These are phyloP conservation scores for Globodera ellingtonae DNA, from an alignment of 1,140 invertebrate genomes.

Conservation along the genomic window DNA sequence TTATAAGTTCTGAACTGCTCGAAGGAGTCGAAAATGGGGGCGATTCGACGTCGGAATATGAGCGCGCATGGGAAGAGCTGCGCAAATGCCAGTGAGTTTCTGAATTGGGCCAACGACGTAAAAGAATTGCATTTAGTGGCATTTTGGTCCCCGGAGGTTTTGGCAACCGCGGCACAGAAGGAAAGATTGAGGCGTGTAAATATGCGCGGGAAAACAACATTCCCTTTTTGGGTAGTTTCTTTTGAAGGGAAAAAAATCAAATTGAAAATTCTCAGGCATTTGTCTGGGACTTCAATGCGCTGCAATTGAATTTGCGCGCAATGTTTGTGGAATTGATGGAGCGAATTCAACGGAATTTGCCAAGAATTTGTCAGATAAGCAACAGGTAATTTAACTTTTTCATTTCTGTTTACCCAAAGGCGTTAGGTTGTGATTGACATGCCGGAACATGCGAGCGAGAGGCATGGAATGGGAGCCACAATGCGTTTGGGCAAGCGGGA, in stretches of 20 bases:
- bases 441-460: constrained; percentile 91
- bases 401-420: background rate
- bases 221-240: constrained; percentile 77
- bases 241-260: constrained; percentile 47
- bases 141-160: constrained; percentile 96
- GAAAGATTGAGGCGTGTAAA: constrained; percentile 88
- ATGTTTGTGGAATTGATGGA: constrained; percentile 77
- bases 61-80: constrained; percentile 88
- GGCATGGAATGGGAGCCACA: constrained; percentile 83
- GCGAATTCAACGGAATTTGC: constrained; percentile 88
- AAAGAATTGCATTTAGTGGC: constrained; percentile 71
- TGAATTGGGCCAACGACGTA: too few species aligned
- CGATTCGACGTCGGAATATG: constrained; percentile 75
- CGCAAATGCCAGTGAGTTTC: constrained; percentile 79
- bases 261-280: constrained; percentile 71
- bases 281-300: constrained; percentile 95
- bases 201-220: constrained; percentile 87
- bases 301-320: constrained; percentile 91
- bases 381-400: constrained; percentile 36
- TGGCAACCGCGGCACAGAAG: constrained; percentile 89
- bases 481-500: constrained; percentile 91
- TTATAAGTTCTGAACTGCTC: constrained; percentile 86
- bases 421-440: constrained; percentile 82
- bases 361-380: constrained; percentile 69
- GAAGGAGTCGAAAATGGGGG: constrained; percentile 70